These are phyloP conservation scores for Ataeniobius toweri DNA, from an alignment of 2,797 vertebrate species.

Conservation along the genomic window DNA sequence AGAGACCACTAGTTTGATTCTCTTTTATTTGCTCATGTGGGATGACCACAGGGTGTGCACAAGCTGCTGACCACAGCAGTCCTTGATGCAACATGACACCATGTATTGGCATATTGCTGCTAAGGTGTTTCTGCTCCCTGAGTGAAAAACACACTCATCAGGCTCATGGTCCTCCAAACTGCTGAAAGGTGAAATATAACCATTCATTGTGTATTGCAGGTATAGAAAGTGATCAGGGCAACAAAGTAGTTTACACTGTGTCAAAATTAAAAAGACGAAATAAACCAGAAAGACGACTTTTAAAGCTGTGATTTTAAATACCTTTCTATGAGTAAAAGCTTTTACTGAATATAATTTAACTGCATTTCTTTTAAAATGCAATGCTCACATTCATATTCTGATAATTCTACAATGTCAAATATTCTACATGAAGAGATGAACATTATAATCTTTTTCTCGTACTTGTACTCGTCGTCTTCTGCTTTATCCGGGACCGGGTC, in stretches of 20 bases:
- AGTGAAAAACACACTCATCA: constrained; percentile 22
- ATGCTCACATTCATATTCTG: neutral
- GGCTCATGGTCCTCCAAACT: constrained; percentile 8
- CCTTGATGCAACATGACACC: constrained; percentile 17
- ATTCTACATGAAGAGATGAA: neutral
- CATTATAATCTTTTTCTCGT: neutral
- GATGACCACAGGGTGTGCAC: constrained; percentile 7
- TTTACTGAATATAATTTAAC: neutral
- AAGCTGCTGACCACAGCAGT: constrained; percentile 7
- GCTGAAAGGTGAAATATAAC: constrained; percentile 19
- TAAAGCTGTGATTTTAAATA: too few relatives aligned
- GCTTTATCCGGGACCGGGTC: too few relatives aligned
- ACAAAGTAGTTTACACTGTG: neutral
- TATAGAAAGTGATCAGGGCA: neutral
- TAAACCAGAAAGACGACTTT: too few relatives aligned
- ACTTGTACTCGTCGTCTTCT: too few relatives aligned
- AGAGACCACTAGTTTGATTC: neutral
- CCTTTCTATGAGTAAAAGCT: too few relatives aligned
- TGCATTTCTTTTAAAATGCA: neutral
- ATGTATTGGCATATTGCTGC: constrained; percentile 8
- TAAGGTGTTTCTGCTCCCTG: constrained; percentile 15
- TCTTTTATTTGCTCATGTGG: constrained; percentile 5
- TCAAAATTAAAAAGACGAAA: neutral
- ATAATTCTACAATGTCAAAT: neutral
- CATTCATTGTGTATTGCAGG: neutral